Base-by-base conservation (phyloP, 1,140 invertebrate species). In the Diploscapter pachys region DNA sequence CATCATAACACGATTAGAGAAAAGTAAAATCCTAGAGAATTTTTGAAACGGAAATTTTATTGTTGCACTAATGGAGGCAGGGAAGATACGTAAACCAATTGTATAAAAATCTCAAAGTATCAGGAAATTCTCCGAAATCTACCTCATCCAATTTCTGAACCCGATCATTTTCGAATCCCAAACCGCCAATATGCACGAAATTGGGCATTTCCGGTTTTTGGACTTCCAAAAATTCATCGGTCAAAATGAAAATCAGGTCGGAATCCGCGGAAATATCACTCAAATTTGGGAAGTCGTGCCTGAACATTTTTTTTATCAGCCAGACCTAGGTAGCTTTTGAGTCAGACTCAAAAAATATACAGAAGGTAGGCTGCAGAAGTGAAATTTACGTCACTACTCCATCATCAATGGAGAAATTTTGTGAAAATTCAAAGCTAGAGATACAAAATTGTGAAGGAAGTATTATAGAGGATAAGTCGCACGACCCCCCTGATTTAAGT, bases 201-300 rank as follows among this genome's bases (percentile, higher is more conserved):
- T 76, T 78, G 31, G 68, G 76, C 3, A 78, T 55, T 56, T 56
- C 76, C 3, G 73, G 68, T 4, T 66, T 76, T 9, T 72, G 72
- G 54, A 75, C 61, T 61, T 78, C 76, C 13, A 78, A 64, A 5
- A 76, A 56, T 61, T 78, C 76, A 64, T 78, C 76, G 50, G 72
- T 76, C n/a, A 63, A 59, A 13, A 78, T 59, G 31, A 78, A 75
- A 55, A 78, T 68, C 50, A 78, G 51, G 56, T 72, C 66, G 3
- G 72, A 73, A 48, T 78, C 62, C 48, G 53, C 49, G n/a, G 57
- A 59, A 50, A 78, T 63, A 8, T 59, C 62, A 31, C 57, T 52
- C 4, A 71, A 48, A 6, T 78, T 50, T 9, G 76, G 76, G 50
- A 78, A 78, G 9, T 78, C 66, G 11, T 53, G 3, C 52, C 76